A percentile compares a stretch with the other conserved stretches of the same genome.
phyloP scores from a whole-genome alignment of 2,888 invertebrate species.

The Synergus laeviventris region DNA sequence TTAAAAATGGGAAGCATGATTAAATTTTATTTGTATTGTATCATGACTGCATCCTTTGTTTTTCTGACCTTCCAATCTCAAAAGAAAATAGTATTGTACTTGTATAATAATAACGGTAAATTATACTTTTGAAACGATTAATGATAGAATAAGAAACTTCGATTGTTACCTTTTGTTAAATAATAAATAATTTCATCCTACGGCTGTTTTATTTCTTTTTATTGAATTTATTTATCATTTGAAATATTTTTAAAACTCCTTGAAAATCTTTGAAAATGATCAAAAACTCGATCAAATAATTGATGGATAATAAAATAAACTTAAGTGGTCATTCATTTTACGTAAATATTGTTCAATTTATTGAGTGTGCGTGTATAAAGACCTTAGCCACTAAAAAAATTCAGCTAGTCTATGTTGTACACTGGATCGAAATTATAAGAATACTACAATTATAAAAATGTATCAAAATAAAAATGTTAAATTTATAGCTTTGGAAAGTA shows the following conservation, averaged over 20 bases:
- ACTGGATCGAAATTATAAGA: too few species aligned
- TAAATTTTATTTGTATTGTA: background rate
- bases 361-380: constrained; percentile 20
- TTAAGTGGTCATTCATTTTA: background rate
- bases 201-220: background rate
- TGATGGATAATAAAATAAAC: background rate
- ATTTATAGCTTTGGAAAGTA: constrained; percentile 16
- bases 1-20: background rate
- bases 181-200: constrained; percentile 70
- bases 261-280: too few species aligned
- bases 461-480: constrained; percentile 21
- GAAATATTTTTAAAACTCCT: too few species aligned
- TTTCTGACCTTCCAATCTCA: background rate
- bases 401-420: too few species aligned
- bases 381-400: constrained; percentile 8
- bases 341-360: constrained; percentile 1
- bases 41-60: background rate
- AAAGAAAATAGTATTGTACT: background rate
- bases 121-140: constrained; percentile 7
- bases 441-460: constrained; percentile 25
- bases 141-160: background rate
- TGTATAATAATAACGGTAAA: background rate
- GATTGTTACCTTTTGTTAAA: constrained; percentile 71
- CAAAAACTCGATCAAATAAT: too few species aligned
- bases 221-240: background rate